Base-by-base conservation (phyloP, 1,140 invertebrate species). In the Formica selysi region DNA sequence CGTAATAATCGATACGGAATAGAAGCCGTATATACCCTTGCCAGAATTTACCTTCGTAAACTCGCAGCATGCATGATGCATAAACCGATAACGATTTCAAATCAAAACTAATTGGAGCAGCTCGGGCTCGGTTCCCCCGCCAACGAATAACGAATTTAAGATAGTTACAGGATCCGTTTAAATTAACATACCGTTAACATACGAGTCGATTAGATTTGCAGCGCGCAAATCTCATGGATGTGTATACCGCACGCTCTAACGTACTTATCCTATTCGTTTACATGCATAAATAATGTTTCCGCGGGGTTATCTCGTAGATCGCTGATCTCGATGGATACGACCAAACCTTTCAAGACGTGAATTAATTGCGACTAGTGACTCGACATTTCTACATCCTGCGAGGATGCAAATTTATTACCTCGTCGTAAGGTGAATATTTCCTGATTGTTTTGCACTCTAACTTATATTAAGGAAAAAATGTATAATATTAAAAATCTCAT, bases 221-320 rank as follows among this genome's bases (percentile, higher is more conserved):
- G 13, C 29, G n/a, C 11, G 68, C 51, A 59, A 87, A 67, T 73
- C 85, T 73, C 36, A 11, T 13, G 51, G 41, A 79, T 65, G 11
- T 41, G 11, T 79, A n/a, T 32, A 16, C 54, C 38, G 54, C 64
- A 83, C 74, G 76, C 48, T 8, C 74, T 62, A 44, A 79, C 70
- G 64, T 86, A 80, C 67, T 87, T 84, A 76, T 70, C 70, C 36
- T 57, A 62, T 73, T 79, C 86, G 62, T 84, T 87, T 88, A 83
- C 79, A 67, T 81, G 29, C 86, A 71, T 87, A 83, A 85, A 85
- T 87, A 79, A 86, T 83, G 38, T 79, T 76, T 76, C 70, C 85
- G 51, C 11, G 65, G 22, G 79, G 74, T 76, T 86, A 57, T 83
- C 65, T 68, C 41, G 48, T 6, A 48, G 36, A 87, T 59, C 41